These are phyloP conservation scores for Microchirus variegatus DNA, from an alignment of 2,797 vertebrate genomes.

Conservation along the genomic window DNA sequence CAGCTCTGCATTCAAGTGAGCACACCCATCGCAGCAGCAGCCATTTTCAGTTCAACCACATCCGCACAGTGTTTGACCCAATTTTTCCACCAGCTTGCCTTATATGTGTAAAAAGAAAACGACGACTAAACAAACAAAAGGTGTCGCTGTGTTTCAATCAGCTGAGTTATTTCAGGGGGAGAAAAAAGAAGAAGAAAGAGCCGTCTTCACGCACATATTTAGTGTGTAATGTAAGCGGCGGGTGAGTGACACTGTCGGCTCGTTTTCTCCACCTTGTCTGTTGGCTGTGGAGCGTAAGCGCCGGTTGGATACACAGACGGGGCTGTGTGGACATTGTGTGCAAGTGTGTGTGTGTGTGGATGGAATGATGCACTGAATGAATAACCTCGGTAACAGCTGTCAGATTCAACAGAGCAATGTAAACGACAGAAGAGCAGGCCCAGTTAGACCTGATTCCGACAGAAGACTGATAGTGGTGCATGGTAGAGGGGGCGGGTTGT, in stretches of 20 bases:
- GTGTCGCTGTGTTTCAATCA: conserved; percentile 59
- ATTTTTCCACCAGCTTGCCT: conserved; percentile 61
- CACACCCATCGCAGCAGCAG: conserved; percentile 50
- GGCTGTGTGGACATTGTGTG: conserved; percentile 72
- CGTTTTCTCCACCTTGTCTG: conserved; percentile 77
- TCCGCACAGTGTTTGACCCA: conserved; percentile 62
- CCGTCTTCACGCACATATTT: conserved; percentile 50
- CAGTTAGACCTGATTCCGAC: conserved; percentile 49
- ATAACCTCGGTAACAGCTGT: conserved; percentile 80
- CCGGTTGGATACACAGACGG: conserved; percentile 65
- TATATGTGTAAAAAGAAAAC: conserved; percentile 16
- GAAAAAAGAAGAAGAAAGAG: conserved; percentile 54
- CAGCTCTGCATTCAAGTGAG: conserved; percentile 23
- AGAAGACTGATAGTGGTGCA: conserved; percentile 52
- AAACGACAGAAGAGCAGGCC: conserved; percentile 66
- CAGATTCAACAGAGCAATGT: conserved; percentile 72
- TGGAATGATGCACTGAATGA: conserved; percentile 69
- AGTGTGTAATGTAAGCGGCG: conserved; percentile 78
- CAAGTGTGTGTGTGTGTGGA: conserved; percentile 37
- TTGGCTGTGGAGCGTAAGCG: conserved; percentile 53
- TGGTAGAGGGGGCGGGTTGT: conserved; percentile 36
- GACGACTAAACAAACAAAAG: conserved; percentile 34
- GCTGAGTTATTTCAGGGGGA: conserved; percentile 50
- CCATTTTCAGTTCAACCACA: conserved; percentile 65
- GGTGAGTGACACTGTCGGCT: conserved; percentile 76